Evolutionary conservation across 2,797 vertebrate species (phyloP), one percentile per base, ranked within the genome.

Genomic region (Ctenochaetus hawaiiensis): DNA sequence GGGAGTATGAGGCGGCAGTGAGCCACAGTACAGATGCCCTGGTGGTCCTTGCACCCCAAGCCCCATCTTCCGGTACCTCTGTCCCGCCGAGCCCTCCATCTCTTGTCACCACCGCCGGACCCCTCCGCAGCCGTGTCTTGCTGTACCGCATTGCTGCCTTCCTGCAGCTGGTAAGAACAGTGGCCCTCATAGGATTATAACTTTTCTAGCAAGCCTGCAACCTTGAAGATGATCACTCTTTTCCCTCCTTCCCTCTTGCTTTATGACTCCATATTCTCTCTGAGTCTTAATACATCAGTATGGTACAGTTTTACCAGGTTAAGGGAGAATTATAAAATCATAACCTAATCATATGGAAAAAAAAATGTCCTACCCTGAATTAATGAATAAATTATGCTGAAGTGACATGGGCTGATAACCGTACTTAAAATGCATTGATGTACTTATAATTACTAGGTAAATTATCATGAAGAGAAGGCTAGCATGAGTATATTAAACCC

Each of bases 141-240:
- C 96, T 99, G 67, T 98, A 97, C 92, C 96, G 98, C 90, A 99
- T 98, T 72, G 97, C 97, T 93, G 97, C 97, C 78, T 97, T 97
- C 85, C 94, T 98, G 82, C 98, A 99, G 91, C 95, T 99, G 94
- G 98, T 99, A 91, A 97, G 97, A 91, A 75, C 57, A 30, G 0
- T 11, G 5, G 4, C 22, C 43, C 20, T 51, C 13, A 10, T 44
- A 65, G 14, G 10, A 11, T 47, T 59, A 30, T 39, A 65, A 14
- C 22, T 56, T 3, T 26, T 9, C 12, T 7, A 37, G 43, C 5
- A 43, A 41, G 1, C n/a, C 4, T 22, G 22, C 47, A 20, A 54
- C n/a, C 2, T 44, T 34, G 58, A n/a, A 49, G 6, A 43, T 43
- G 8, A 63, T 51, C 20, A 23, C 20, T 30, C 4, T 56, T 61